Base-by-base conservation (phyloP, 2,888 invertebrate genomes). In the Aleiodes alternator region DNA sequence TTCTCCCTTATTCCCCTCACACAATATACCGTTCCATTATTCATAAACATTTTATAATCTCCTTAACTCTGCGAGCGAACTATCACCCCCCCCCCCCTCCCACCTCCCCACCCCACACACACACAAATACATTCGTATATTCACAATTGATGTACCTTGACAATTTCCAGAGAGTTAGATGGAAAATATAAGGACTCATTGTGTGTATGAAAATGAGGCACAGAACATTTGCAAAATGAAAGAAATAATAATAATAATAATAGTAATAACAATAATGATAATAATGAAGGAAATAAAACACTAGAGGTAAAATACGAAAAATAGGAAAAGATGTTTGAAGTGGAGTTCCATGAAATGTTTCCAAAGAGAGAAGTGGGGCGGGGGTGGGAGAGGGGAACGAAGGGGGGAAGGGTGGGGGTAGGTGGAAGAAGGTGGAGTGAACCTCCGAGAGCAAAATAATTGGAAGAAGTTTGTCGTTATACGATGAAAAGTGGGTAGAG, bases 11-110 rank as follows among this genome's bases (percentile, higher is more conserved):
- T 31, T 34, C n/a, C 61, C 31, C 31, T 57, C 34, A 9, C 43
- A 43, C 34, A 43, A 48, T 64, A 64, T 64, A 48, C 34, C 64
- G 43, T 64, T 64, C 64, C 64, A 64, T 64, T 64, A 87, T 87
- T 87, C 87, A 86, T 87, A 85, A 84, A 87, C 84, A 86, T 84
- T 86, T 87, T 84, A 85, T 85, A 87, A 87, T 87, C 87, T 87
- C 83, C 85, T 87, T 85, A 85, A 34, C 81, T 79, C 76, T 69
- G 64, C 12, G 77, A 80, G 78, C 83, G 86, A 86, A 84, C 86
- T 86, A 86, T 86, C 84, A 82, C 82, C 59, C 31, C 23, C 23
- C 23, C 23, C 23, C 23, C 23, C 23, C 23, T 2, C 23, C 23
- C 23, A 1, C 23, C 23, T 2, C 23, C 23, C 23, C 23, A 1